Percentiles rank a stretch among this genome's conserved stretches.
Conservation (phyloP, 2,797 vertebrate species). For the Poecilia picta region DNA sequence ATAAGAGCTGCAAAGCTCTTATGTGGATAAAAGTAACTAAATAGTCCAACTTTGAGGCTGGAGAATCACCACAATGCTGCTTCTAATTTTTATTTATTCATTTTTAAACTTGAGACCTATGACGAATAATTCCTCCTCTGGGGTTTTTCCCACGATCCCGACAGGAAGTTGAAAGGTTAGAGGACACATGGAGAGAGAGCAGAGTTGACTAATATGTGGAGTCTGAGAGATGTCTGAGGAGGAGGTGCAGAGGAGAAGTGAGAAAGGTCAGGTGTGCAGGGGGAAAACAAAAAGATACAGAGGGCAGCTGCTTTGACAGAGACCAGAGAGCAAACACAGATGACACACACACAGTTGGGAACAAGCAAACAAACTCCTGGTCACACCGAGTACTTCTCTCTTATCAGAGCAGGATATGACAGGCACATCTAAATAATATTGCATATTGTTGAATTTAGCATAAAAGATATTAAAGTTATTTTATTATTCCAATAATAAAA, state of each 20-base stretch:
- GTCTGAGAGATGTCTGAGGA: constrained; percentile 7
- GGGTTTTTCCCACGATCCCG: constrained; percentile 71
- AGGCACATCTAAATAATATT: not conserved
- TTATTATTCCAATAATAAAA: not conserved
- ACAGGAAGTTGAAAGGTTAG: constrained; percentile 70
- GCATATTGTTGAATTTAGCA: not conserved
- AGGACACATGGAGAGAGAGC: constrained; percentile 18
- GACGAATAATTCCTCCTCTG: constrained; percentile 35
- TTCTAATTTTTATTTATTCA: not conserved
- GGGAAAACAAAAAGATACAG: constrained; percentile 13
- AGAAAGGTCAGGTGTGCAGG: constrained; percentile 47
- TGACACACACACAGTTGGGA: constrained; percentile 13
- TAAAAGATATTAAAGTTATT: not conserved
- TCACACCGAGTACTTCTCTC: constrained; percentile 16
- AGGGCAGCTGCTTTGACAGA: constrained; percentile 14
- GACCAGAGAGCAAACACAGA: constrained; percentile 27
- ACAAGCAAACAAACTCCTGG: constrained; percentile 21
- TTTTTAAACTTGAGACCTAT: not conserved
- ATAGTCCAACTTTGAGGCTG: constrained; percentile 27
- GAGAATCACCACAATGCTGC: constrained; percentile 13
- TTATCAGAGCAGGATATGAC: not conserved
- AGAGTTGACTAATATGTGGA: constrained; percentile 24
- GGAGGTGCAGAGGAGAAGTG: constrained; percentile 30
- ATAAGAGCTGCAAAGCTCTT: not conserved
- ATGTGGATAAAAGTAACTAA: constrained; percentile 36